Evolutionary conservation across 2,888 invertebrate species (phyloP).

Genomic region (Andrena chrysosceles): DNA sequence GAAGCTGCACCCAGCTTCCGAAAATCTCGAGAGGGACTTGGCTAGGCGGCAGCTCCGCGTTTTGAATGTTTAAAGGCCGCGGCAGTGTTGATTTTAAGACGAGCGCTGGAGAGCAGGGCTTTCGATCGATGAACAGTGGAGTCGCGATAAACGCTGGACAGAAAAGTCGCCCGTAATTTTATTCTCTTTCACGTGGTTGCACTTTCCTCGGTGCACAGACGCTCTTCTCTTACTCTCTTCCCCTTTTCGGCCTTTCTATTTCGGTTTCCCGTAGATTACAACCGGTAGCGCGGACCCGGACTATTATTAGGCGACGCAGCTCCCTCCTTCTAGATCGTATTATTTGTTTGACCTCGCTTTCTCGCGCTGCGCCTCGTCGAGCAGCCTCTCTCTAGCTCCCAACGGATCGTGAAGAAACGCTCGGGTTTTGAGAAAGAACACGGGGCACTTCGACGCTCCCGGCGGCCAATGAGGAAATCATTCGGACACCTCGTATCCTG

Average conservation of each 20-base stretch:
- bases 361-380: constrained; percentile 59
- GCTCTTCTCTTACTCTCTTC: constrained; percentile 41
- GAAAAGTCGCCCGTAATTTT: constrained; percentile 45
- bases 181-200: constrained; percentile 40
- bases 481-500: too few relatives aligned
- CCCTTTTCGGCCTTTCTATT: constrained; percentile 77
- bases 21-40: background rate
- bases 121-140: background rate
- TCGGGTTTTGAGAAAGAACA: background rate
- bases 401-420: background rate
- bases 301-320: constrained; percentile 75
- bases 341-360: constrained; percentile 78
- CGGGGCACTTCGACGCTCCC: too few relatives aligned
- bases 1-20: too few relatives aligned
- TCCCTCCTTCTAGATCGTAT: constrained; percentile 71
- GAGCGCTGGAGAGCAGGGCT: too few relatives aligned
- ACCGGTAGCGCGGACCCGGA: constrained; percentile 73
- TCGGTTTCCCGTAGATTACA: constrained; percentile 79
- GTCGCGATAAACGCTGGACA: background rate
- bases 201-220: constrained; percentile 28
- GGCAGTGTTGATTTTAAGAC: too few relatives aligned
- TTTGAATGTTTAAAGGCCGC: background rate
- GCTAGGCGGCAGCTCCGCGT: background rate
- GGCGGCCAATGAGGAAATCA: too few relatives aligned
- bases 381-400: background rate